These are phyloP conservation scores for Eristalis tenax DNA, from an alignment of 2,888 invertebrate genomes.

Conservation along the genomic window DNA sequence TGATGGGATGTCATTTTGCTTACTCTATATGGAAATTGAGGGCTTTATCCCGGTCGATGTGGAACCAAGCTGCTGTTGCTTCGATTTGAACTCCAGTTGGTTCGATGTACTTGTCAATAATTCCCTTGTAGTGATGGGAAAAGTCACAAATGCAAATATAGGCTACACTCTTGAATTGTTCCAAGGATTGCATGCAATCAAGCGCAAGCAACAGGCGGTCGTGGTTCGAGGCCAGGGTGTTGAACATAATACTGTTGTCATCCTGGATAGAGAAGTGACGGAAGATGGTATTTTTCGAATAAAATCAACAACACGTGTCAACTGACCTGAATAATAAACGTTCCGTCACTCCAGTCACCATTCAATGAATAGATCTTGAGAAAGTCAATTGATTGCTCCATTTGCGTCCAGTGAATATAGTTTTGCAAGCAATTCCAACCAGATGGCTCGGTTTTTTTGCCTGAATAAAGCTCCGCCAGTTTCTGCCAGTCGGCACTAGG, in stretches of 20 bases:
- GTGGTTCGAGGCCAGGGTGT: slow-evolving; percentile 74
- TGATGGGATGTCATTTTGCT: not conserved
- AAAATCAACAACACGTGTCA: too few species aligned
- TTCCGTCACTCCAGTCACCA: slow-evolving; percentile 78
- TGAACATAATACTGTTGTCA: slow-evolving; percentile 67
- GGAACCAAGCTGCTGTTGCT: not conserved
- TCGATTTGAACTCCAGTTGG: not conserved
- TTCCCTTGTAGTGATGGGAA: not conserved
- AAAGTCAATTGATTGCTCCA: not conserved
- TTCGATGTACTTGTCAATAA: not conserved
- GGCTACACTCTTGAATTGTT: not conserved
- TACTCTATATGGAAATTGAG: not conserved
- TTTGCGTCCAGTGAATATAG: slow-evolving; percentile 30
- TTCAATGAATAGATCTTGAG: slow-evolving; percentile 74
- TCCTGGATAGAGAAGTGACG: not conserved
- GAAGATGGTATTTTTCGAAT: too few species aligned
- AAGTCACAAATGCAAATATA: not conserved
- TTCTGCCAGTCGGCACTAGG: slow-evolving; percentile 57
- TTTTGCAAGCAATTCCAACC: slow-evolving; percentile 73
- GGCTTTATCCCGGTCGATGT: not conserved
- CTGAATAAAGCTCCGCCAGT: slow-evolving; percentile 70
- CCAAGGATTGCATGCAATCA: slow-evolving; percentile 65
- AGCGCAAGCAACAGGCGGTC: slow-evolving; percentile 73
- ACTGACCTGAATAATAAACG: slow-evolving; percentile 76
- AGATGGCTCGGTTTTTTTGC: slow-evolving; percentile 47